Conservation (phyloP, 2,888 invertebrate genomes). For the Pteria penguin region DNA sequence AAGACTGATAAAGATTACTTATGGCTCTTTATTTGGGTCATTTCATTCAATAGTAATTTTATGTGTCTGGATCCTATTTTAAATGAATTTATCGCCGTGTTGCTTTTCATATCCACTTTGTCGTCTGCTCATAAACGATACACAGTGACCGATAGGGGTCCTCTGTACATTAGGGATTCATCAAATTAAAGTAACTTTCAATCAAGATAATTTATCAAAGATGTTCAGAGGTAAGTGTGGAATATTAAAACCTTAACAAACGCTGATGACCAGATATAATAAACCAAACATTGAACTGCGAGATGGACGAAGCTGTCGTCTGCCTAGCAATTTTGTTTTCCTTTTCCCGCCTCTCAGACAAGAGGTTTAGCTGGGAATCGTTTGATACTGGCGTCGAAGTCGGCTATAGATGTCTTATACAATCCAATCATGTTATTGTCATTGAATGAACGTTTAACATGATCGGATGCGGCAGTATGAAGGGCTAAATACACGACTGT, state of each 20-base stretch:
- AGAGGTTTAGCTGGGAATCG: constrained; percentile 6
- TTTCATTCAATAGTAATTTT: no score
- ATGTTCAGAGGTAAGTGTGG: not conserved
- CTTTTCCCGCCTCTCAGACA: constrained; percentile 36
- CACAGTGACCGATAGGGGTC: not conserved
- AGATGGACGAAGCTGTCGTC: constrained; percentile 25
- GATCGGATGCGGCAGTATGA: constrained; percentile 30
- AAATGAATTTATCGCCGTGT: no score
- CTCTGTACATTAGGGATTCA: not conserved
- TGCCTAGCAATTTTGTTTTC: constrained; percentile 25
- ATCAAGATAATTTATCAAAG: not conserved
- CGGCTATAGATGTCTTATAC: constrained; percentile 31
- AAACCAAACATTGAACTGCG: constrained; percentile 26
- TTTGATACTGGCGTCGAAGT: constrained; percentile 29
- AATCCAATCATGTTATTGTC: constrained; percentile 34
- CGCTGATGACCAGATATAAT: constrained; percentile 16
- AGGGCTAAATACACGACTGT: constrained; percentile 30
- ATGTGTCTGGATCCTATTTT: no score
- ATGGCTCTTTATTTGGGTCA: no score
- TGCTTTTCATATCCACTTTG: no score
- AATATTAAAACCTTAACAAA: not conserved
- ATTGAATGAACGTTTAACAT: constrained; percentile 18
- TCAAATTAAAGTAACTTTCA: no score
- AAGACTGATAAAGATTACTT: no score
- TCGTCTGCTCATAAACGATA: no score